phyloP scores from a whole-genome alignment of 1,140 invertebrate genomes.

The Trichomalopsis sarcophagae region DNA sequence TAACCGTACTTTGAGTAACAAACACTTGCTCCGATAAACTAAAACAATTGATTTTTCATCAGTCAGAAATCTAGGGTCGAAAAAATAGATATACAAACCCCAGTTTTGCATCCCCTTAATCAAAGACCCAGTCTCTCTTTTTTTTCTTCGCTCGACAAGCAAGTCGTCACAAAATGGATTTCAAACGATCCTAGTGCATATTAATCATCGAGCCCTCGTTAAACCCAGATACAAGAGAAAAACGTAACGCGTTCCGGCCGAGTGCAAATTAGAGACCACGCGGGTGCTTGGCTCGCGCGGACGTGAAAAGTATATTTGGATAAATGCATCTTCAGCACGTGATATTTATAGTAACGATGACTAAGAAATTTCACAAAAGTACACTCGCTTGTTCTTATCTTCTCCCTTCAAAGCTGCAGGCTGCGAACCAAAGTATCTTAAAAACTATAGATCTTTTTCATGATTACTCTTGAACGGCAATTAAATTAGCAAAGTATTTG shows the following conservation, averaged over 20 bases:
- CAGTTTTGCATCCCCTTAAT: slow-evolving; percentile 40
- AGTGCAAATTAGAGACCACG: slow-evolving; percentile 11
- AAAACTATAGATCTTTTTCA: slow-evolving; percentile 18
- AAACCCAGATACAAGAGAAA: slow-evolving; percentile 14
- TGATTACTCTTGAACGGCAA: slow-evolving; percentile 1
- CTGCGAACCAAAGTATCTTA: slow-evolving; percentile 28
- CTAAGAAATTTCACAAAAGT: slow-evolving; percentile 24
- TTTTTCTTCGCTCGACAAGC: not conserved
- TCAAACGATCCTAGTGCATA: not conserved
- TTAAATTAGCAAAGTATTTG: not conserved
- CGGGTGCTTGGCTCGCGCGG: not conserved
- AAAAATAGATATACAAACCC: not conserved
- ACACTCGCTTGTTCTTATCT: not conserved
- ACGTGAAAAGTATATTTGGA: slow-evolving; percentile 16
- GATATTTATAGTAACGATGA: slow-evolving; percentile 31
- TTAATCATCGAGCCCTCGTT: not conserved
- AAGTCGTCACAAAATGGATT: slow-evolving; percentile 23
- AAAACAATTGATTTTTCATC: slow-evolving; percentile 28
- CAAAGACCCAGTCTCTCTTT: slow-evolving; percentile 14
- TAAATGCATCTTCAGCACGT: slow-evolving; percentile 47
- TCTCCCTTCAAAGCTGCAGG: not conserved
- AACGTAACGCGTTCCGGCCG: slow-evolving; percentile 9
- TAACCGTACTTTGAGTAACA: slow-evolving; percentile 2
- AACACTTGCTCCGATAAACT: slow-evolving; percentile 11
- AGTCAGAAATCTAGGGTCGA: slow-evolving; percentile 20